Conservation (phyloP, 2,113 vertebrate species). For the Apus apus region DNA sequence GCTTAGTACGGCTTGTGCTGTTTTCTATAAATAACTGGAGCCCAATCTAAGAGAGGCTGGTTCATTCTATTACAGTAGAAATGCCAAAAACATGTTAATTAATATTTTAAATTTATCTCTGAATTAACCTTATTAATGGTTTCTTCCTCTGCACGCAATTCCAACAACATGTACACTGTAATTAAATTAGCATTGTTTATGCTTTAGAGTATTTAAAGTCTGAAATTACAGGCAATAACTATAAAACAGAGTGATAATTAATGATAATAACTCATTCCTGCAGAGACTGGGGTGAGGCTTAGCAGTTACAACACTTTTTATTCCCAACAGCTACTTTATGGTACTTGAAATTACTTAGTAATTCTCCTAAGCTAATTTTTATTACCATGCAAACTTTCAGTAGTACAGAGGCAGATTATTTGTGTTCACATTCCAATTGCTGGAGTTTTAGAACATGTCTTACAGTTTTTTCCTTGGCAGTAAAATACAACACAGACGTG, state of each 20-base stretch:
- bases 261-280: slow-evolving; percentile 76
- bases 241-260: slow-evolving; percentile 79
- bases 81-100: slow-evolving; percentile 35
- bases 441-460: not conserved
- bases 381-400: slow-evolving; percentile 43
- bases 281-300: slow-evolving; percentile 59
- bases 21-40: not conserved
- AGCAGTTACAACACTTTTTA: slow-evolving; percentile 67
- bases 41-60: not conserved
- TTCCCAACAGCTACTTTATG: slow-evolving; percentile 74
- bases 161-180: slow-evolving; percentile 30
- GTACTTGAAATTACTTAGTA: slow-evolving; percentile 64
- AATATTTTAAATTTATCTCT: slow-evolving; percentile 59
- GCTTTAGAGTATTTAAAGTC: slow-evolving; percentile 76
- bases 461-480: too few species aligned
- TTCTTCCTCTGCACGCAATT: slow-evolving; percentile 54
- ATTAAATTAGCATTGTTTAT: slow-evolving; percentile 80
- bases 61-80: not conserved
- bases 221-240: slow-evolving; percentile 77
- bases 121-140: slow-evolving; percentile 69
- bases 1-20: not conserved
- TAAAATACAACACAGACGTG: not conserved
- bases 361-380: slow-evolving; percentile 67
- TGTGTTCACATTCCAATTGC: not conserved
- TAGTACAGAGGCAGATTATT: not conserved